Percentiles rank a stretch among this genome's conserved stretches.
Evolutionary conservation across 2,797 vertebrate species (phyloP).

Genomic region (Dendrocincla fuliginosa): DNA sequence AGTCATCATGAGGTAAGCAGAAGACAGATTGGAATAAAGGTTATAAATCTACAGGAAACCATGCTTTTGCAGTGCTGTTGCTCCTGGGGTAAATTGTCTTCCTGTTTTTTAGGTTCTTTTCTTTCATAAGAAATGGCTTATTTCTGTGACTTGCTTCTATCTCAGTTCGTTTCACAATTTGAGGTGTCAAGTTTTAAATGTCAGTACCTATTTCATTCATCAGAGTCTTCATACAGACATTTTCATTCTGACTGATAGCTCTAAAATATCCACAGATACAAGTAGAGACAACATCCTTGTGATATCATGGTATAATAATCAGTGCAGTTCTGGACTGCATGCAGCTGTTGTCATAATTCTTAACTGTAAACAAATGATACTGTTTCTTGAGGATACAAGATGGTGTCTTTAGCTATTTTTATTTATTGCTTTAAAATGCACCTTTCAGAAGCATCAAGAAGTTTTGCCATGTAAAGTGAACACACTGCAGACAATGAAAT

Average conservation of each 20-base stretch:
- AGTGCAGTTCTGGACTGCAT: neutral
- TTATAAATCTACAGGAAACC: neutral
- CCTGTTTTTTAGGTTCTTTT: neutral
- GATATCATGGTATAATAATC: neutral
- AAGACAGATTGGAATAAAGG: neutral
- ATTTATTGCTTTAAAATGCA: neutral
- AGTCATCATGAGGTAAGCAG: constrained; percentile 8
- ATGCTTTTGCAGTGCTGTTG: neutral
- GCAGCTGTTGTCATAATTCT: constrained; percentile 39
- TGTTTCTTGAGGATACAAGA: constrained; percentile 38
- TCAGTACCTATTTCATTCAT: neutral
- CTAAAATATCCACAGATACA: neutral
- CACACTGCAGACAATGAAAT: neutral
- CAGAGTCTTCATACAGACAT: neutral
- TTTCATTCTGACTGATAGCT: neutral
- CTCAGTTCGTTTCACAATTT: neutral
- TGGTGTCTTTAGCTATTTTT: constrained; percentile 11
- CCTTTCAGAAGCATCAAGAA: neutral
- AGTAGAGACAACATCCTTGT: neutral
- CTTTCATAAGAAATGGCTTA: neutral
- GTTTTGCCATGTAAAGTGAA: neutral
- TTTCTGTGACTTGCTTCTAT: neutral
- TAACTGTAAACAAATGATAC: constrained; percentile 30
- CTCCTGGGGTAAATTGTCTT: neutral
- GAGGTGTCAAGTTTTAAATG: neutral